Conservation (phyloP, 2,797 vertebrate genomes). For the Spizella passerina region DNA sequence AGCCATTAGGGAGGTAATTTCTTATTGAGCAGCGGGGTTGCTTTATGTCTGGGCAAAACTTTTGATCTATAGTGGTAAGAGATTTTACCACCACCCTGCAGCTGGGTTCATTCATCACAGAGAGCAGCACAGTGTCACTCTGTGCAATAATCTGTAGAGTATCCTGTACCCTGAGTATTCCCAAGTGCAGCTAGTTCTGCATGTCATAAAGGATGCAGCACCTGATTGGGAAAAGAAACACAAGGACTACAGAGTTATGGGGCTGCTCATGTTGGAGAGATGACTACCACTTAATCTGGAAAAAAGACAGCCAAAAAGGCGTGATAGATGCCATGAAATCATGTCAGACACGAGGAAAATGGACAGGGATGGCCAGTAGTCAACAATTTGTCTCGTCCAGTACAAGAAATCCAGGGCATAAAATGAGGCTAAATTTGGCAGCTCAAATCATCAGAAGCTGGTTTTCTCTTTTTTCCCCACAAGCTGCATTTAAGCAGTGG, state of each 20-base stretch:
- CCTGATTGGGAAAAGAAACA: background rate
- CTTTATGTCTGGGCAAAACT: slow-evolving; percentile 29
- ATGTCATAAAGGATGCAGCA: background rate
- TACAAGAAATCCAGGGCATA: background rate
- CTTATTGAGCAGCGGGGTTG: background rate
- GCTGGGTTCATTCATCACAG: background rate
- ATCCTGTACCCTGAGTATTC: background rate
- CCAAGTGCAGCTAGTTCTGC: background rate
- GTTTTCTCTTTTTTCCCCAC: background rate
- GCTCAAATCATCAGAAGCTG: background rate
- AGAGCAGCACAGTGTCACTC: background rate
- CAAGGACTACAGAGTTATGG: background rate
- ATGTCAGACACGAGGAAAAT: fast-evolving
- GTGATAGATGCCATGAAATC: background rate
- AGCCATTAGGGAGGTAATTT: background rate
- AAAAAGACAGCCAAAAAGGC: background rate
- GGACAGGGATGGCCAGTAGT: background rate
- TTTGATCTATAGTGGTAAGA: background rate
- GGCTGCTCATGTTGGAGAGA: background rate
- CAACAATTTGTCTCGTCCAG: background rate
- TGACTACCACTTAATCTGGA: background rate
- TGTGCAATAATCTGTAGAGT: background rate
- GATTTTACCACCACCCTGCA: background rate
- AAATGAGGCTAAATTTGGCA: background rate
- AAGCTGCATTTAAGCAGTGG: background rate